Evolutionary conservation across 2,888 invertebrate species (phyloP).

Genomic region (Eulithis prunata): DNA sequence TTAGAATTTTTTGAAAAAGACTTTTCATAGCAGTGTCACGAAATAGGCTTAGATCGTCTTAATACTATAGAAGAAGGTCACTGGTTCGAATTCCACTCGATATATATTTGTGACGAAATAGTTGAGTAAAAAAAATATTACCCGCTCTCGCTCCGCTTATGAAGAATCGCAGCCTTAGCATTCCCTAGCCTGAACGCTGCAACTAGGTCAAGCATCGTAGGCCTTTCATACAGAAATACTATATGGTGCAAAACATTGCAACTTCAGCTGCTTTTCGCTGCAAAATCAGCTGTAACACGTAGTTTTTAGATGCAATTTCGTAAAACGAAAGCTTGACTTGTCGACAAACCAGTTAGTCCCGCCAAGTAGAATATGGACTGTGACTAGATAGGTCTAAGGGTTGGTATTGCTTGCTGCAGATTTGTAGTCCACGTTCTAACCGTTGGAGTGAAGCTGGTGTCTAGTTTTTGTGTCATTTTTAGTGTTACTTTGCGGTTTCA

Average conservation of each 20-base stretch:
- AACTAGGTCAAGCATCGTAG: constrained; percentile 31
- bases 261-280: constrained; percentile 1
- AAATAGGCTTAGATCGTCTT: too few species aligned
- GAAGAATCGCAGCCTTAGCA: constrained; percentile 9
- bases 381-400: background rate
- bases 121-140: background rate
- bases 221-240: constrained; percentile 33
- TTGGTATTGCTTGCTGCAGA: background rate
- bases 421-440: background rate
- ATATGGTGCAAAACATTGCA: constrained; percentile 14
- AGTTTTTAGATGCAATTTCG: background rate
- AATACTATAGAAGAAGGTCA: too few species aligned
- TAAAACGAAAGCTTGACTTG: background rate
- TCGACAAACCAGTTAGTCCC: background rate
- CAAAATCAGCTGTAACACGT: constrained; percentile 7
- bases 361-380: background rate
- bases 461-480: constrained; percentile 8
- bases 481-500: constrained; percentile 17
- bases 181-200: constrained; percentile 20
- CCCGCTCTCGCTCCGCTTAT: constrained; percentile 13
- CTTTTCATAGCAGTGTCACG: too few species aligned
- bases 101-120: too few species aligned
- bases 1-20: too few species aligned
- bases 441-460: background rate
- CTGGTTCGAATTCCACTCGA: too few species aligned